Evolutionary conservation across 92 coral and sea anemone species (phyloP), one percentile per base, ranked within the genome.

Genomic region (Plumapathes pennacea): DNA sequence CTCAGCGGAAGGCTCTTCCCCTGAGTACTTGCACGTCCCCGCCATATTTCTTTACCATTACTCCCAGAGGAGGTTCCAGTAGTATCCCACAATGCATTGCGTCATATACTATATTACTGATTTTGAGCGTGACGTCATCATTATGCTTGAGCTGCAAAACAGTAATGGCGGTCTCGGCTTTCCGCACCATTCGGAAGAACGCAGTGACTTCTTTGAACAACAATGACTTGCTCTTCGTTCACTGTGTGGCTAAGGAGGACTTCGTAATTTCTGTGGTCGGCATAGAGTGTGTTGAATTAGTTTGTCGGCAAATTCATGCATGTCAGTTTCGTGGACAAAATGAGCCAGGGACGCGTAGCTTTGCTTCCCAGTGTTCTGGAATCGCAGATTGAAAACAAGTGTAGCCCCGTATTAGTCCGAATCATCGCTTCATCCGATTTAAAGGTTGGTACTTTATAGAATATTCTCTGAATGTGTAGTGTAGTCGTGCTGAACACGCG

Each of bases 1-100:
- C 55, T 54, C 54, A 67, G 45, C 14, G 75, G 55, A 32, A 54
- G 75, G 10, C 54, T 54, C 32, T 55, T 54, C 11, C 64, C 75
- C 65, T 54, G 32, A 41, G 32, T 34, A 67, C 26, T 25, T 55
- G 46, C 9, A 52, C 39, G 20, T 28, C 36, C 20, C 25, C 26
- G 19, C 32, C 18, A 24, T 41, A 32, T 17, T 25, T 40, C 64
- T 57, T 27, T 34, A 24, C 46, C 64, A 38, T 38, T 32, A 57
- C 11, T 26, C 64, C 64, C 40, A 36, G 40, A 36, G 40, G 40
- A 36, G 40, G 40, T 8, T 36, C 40, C 40, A 36, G 40, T 36
- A 36, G 40, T 36, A 36, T 36, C 40, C 40, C 40, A 36, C 9
- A 8, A 8, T 36, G 40, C 40, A 36, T 36, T 36, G 40, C 40